Evolutionary conservation across 2,113 vertebrate genomes (phyloP), one percentile per base, ranked within the genome.

Genomic region (Azemiops feae): DNA sequence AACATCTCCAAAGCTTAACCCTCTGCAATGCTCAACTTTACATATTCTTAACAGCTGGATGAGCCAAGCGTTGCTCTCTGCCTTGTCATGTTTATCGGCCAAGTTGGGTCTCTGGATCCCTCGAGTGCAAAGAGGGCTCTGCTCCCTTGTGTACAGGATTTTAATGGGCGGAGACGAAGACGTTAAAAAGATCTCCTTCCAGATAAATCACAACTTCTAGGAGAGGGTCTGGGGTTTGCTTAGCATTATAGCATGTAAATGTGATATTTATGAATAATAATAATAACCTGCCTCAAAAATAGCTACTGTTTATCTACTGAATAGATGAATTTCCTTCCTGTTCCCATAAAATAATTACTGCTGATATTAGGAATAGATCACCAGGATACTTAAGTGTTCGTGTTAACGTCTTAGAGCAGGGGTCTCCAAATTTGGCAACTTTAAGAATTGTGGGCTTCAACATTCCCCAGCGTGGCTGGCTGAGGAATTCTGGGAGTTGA

Each of bases 1-100:
- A 97, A 97, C 1, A 94, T 94, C 87, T 97, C 98, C n/a, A 97
- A 97, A 64, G 97, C 98, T 54, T 99, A 98, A 98, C 58, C 22
- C 1, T 7, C 34, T 43, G 74, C 34, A 43, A 8, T 43, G 18
- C 74, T 39, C 34, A 81, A 81, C 91, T 87, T 92, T 85, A 92
- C 39, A 85, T 91, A 12, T 47, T 64, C 92, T 45, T 16, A 86
- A 89, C 14, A 53, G 55, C 53, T 57, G 5, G 86, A 7, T 25
- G 85, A 30, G 11, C 64, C 54, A 6, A 93, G 53, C 14, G 6
- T 30, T 90, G 22, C 57, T 39, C 22, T 55, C 92, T 88, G 4
- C 91, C 91, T 94, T 85, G 57, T 87, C 57, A 55, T 88, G 69
- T 90, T 1, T 93, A 43, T 94, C 27, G n/a, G 87, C 23, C 52